Conservation (phyloP, 2,888 invertebrate genomes). For the Megalurothrips usitatus region DNA sequence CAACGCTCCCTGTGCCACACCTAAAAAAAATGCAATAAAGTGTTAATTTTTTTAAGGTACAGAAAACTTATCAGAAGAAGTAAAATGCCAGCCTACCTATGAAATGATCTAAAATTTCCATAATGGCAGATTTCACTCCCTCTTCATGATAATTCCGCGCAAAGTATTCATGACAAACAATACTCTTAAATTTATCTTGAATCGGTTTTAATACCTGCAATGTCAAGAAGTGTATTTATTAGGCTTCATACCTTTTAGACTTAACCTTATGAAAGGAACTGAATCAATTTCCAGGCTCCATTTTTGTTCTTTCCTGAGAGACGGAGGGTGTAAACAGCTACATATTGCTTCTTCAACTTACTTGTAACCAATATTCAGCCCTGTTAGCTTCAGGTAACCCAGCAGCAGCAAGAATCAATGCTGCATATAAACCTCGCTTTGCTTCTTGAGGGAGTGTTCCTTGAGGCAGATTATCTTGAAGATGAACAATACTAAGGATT, state of each 20-base stretch:
- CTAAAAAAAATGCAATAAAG: conserved; percentile 43
- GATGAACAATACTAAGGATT: conserved; percentile 52
- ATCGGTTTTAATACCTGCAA: conserved; percentile 51
- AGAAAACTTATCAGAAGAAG: conserved; percentile 16
- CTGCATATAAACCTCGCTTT: conserved; percentile 64
- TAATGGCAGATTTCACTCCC: conserved; percentile 60
- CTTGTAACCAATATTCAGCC: conserved; percentile 43
- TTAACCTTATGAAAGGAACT: background rate
- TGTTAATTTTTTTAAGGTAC: background rate
- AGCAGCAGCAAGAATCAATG: conserved; percentile 63
- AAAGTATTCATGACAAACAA: conserved; percentile 54
- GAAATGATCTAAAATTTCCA: conserved; percentile 70
- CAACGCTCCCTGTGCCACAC: conserved; percentile 61
- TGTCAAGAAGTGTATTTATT: conserved; percentile 31
- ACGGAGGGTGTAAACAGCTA: background rate
- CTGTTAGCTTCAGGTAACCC: conserved; percentile 44
- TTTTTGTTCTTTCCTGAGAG: background rate
- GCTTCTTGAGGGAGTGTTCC: conserved; percentile 55
- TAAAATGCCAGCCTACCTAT: conserved; percentile 47
- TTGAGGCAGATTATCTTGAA: conserved; percentile 51
- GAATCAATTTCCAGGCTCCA: conserved; percentile 1
- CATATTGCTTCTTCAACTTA: conserved; percentile 29
- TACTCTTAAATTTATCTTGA: conserved; percentile 53
- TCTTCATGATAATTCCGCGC: conserved; percentile 56
- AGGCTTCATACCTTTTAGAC: background rate